Percentiles rank a stretch among this genome's conserved stretches.
phyloP scores from a whole-genome alignment of 2,797 vertebrate species.

The Myotis vivesi region DNA sequence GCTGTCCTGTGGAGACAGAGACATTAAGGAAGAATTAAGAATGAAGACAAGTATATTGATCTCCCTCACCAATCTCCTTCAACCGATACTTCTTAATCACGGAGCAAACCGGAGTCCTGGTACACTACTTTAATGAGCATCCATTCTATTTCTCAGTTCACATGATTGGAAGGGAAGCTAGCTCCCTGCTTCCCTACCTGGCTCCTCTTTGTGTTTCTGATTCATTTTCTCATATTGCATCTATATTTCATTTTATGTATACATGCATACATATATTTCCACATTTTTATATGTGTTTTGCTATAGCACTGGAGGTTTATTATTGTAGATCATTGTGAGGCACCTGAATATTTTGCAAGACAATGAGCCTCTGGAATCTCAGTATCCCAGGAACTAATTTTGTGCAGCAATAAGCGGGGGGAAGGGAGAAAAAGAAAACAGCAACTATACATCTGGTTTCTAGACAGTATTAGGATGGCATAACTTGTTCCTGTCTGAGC shows the following conservation, averaged over 20 bases:
- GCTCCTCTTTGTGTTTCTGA: slow-evolving; percentile 62
- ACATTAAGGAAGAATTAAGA: slow-evolving; percentile 77
- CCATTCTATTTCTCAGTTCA: slow-evolving; percentile 69
- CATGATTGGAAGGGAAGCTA: slow-evolving; percentile 47
- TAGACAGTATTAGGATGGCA: slow-evolving; percentile 65
- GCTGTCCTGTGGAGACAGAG: slow-evolving; percentile 59
- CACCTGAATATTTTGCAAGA: slow-evolving; percentile 71
- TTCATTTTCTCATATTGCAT: slow-evolving; percentile 44
- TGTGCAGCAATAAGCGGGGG: slow-evolving; percentile 4
- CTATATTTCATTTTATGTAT: slow-evolving; percentile 74
- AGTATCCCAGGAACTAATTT: slow-evolving; percentile 62
- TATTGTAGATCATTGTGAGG: slow-evolving; percentile 44
- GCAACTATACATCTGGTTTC: slow-evolving; percentile 63
- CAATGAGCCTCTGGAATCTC: slow-evolving; percentile 60
- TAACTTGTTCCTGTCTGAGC: slow-evolving; percentile 45
- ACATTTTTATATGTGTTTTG: slow-evolving; percentile 70
- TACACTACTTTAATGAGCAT: slow-evolving; percentile 71
- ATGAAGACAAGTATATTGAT: slow-evolving; percentile 74
- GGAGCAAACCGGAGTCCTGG: slow-evolving; percentile 66
- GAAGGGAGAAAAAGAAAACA: slow-evolving; percentile 25
- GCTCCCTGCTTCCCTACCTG: slow-evolving; percentile 37
- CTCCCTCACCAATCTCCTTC: slow-evolving; percentile 66
- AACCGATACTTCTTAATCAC: slow-evolving; percentile 74
- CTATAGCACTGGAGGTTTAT: slow-evolving; percentile 58
- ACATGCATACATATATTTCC: slow-evolving; percentile 64